Evolutionary conservation across 2,113 vertebrate genomes (phyloP), one percentile per base, ranked within the genome.

Genomic region (Spheniscus mendiculus): DNA sequence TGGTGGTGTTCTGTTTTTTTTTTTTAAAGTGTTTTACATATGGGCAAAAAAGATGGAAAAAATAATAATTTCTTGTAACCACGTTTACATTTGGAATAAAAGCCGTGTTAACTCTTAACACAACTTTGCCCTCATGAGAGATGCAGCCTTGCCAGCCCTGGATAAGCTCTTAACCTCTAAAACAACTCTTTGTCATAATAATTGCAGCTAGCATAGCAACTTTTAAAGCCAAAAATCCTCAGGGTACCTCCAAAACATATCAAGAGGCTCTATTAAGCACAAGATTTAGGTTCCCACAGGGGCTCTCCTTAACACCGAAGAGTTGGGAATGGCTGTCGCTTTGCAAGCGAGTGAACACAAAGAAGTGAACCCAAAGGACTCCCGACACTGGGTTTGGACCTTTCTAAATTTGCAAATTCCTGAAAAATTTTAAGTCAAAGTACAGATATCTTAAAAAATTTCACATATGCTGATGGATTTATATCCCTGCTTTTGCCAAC

Each of bases 21-120:
- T 85, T 53, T 27, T 72, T 49, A 4, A 91, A 97, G 81, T 53
- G 84, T 94, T 96, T 93, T 87, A 95, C 83, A 76, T 96, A 93
- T 62, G 95, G 92, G 94, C 89, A 97, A 94, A 95, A 89, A 93
- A 89, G 83, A 96, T 91, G 94, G 93, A 92, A 97, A 97, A 96
- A 96, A 56, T 42, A 90, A 93, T 62, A 89, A 89, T 70, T 93
- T 89, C 52, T 96, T 91, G 40, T 69, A 96, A 96, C 94, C 62
- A 81, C 77, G 0, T 95, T 96, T 97, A 95, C 78, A 56, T 96
- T 96, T 96, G 87, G 91, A 97, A 97, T 91, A 96, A 97, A 95
- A 93, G 53, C 81, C 27, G 9, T 16, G 42, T 97, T 97, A 97
- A 96, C 97, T 97, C 96, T 95, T 97, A 95, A 89, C 70, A 93